phyloP scores from a whole-genome alignment of 1,140 invertebrate genomes.

The Aphelenchoides fujianensis region DNA sequence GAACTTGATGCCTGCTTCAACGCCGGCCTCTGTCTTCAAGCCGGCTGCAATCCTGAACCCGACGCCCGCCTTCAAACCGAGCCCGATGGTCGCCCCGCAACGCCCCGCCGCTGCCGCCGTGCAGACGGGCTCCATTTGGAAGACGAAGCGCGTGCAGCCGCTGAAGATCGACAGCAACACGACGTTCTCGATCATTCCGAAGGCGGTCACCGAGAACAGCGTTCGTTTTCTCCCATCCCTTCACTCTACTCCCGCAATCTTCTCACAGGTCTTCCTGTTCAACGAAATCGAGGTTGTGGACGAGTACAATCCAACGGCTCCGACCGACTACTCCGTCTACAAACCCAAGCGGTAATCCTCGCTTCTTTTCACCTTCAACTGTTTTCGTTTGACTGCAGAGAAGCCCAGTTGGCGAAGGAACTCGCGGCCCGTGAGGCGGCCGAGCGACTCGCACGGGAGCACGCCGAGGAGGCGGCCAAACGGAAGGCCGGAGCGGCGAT shows the following conservation, averaged over 20 bases:
- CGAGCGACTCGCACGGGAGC: conserved; percentile 47
- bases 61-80: no score
- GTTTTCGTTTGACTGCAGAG: conserved; percentile 38
- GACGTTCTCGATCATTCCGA: conserved; percentile 51
- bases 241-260: background rate
- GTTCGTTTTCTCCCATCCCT: conserved; percentile 37
- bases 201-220: conserved; percentile 57
- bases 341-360: conserved; percentile 53
- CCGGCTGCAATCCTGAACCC: no score
- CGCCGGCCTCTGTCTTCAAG: no score
- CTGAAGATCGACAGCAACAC: conserved; percentile 33
- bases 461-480: conserved; percentile 53
- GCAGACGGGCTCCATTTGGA: conserved; percentile 21
- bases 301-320: conserved; percentile 57
- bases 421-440: conserved; percentile 52
- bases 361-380: conserved; percentile 15
- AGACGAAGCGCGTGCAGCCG: conserved; percentile 40
- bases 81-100: conserved; percentile 1
- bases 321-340: conserved; percentile 52
- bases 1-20: no score
- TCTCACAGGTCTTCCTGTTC: conserved; percentile 52
- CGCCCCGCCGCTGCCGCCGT: background rate
- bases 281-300: conserved; percentile 54
- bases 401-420: conserved; percentile 46
- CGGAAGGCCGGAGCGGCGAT: conserved; percentile 55